Percentiles rank a stretch among this genome's conserved stretches.
Conservation (phyloP, 2,113 vertebrate species). For the Archilochus colubris region DNA sequence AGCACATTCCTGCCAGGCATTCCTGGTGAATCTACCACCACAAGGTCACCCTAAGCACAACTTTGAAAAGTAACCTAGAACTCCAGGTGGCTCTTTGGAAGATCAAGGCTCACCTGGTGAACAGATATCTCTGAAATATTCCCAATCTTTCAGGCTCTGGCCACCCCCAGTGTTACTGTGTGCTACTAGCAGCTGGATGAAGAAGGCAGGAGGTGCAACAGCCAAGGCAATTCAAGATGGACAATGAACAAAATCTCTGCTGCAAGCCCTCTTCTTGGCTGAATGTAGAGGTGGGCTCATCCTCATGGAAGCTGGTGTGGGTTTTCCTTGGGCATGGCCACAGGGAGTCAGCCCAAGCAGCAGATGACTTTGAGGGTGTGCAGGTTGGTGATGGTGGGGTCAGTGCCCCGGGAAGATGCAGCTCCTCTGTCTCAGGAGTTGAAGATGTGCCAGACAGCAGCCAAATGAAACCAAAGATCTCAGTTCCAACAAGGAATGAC, state of each 20-base stretch:
- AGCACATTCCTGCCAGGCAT: neutral
- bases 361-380: neutral
- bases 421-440: neutral
- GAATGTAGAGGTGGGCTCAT: neutral
- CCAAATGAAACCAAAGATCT: neutral
- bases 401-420: neutral
- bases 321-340: neutral
- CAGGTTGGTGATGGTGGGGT: neutral
- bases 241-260: neutral
- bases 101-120: neutral
- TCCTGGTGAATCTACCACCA: neutral
- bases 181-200: neutral
- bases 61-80: neutral
- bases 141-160: neutral
- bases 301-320: accelerated
- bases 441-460: neutral
- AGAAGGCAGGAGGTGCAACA: neutral
- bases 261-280: neutral
- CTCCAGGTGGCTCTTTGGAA: neutral
- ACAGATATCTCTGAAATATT: neutral
- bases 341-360: neutral
- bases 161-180: neutral
- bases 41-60: neutral
- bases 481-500: neutral
- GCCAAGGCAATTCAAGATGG: neutral